Conservation (phyloP, 2,113 vertebrate genomes). For the Carettochelys insculpta region DNA sequence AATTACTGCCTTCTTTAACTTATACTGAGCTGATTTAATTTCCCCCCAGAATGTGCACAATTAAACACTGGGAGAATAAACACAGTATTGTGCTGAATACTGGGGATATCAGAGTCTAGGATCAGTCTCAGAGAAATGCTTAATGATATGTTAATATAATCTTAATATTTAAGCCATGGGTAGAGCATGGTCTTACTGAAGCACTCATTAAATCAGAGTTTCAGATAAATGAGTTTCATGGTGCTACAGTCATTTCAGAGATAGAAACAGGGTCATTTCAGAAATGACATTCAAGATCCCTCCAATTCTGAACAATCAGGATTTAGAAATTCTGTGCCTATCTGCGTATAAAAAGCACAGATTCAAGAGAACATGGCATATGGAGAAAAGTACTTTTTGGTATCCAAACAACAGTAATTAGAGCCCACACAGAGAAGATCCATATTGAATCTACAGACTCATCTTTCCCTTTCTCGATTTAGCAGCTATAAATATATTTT, state of each 20-base stretch:
- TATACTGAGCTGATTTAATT: background rate
- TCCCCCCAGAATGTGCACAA: accelerated
- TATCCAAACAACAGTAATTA: constrained; percentile 10
- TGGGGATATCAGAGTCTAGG: background rate
- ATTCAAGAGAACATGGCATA: background rate
- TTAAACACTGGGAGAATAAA: background rate
- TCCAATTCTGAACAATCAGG: background rate
- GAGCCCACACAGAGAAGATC: background rate
- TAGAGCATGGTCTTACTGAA: background rate
- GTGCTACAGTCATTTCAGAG: constrained; percentile 19
- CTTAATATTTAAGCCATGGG: background rate
- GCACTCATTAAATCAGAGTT: background rate
- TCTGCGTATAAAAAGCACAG: background rate
- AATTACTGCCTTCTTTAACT: background rate
- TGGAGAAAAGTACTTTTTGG: constrained; percentile 19
- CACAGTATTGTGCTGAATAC: accelerated
- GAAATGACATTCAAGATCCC: constrained; percentile 6
- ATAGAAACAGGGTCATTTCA: no score
- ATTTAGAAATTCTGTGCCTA: constrained; percentile 1
- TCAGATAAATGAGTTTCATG: constrained; percentile 18
- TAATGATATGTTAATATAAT: background rate
- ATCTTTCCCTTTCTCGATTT: background rate
- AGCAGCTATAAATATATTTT: background rate
- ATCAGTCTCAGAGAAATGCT: background rate
- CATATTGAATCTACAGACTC: background rate